Evolutionary conservation across 2,113 vertebrate species (phyloP), one percentile per base, ranked within the genome.

Genomic region (Pterocles burchelli): DNA sequence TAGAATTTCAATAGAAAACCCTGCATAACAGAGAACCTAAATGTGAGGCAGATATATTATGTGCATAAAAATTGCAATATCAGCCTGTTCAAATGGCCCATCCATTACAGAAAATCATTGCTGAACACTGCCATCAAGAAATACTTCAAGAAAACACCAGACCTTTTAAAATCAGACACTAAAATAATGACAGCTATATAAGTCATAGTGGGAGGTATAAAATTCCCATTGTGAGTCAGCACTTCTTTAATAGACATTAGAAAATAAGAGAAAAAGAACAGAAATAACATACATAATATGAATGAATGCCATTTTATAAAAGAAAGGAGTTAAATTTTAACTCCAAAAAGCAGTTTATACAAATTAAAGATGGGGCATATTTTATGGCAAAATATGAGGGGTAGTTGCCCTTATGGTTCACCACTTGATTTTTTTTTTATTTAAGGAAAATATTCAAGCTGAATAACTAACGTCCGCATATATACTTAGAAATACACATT

Each of bases 61-160:
- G 8, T n/a, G 3, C 24, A 67, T 12, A 85, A 70, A 90, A 88
- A 45, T 77, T 78, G 43, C 34, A 67, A 6, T 48, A 70, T 49
- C 20, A 77, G 10, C 22, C n/a, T 45, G 34, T 43, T 83, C 33
- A 66, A 36, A 68, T 58, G 14, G n/a, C 36, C 51, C 13, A 28
- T 34, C 34, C 13, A 5, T 80, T 71, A 62, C 20, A 63, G 43
- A 82, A 62, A 3, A 14, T 59, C 18, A 54, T 57, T 88, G 36
- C 25, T 85, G 65, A 84, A 26, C 26, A 38, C 0, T 57, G 16
- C 12, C 0, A 0, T 6, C 63, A 59, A 75, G 49, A 76, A 88
- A 80, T 57, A 41, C 14, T 84, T 88, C 31, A 70, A 55, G 20
- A 75, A 95, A 79, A 85, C 21, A 83, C 3, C 7, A 52, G 25